Conservation (phyloP, 2,888 invertebrate species). For the Mythimna impura region DNA sequence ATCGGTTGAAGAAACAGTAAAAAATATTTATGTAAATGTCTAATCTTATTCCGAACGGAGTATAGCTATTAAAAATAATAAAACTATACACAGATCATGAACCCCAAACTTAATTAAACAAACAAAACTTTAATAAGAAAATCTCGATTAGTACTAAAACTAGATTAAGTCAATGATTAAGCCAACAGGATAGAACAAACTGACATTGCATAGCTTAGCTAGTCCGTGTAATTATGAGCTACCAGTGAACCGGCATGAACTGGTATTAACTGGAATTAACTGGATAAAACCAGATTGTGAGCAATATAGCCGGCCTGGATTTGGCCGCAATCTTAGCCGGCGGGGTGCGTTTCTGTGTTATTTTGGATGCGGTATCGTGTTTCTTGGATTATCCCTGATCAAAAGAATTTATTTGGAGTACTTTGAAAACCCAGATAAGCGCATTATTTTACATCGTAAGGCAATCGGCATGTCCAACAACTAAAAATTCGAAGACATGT, state of each 20-base stretch:
- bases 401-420: no score
- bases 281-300: constrained; percentile 74
- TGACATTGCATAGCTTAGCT: constrained; percentile 59
- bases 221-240: constrained; percentile 65
- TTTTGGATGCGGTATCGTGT: constrained; percentile 54
- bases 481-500: no score
- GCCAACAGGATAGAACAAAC: constrained; percentile 48
- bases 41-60: no score
- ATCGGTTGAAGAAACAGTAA: no score
- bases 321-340: constrained; percentile 71
- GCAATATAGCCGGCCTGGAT: constrained; percentile 73
- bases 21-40: no score
- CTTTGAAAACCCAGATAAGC: no score
- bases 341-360: constrained; percentile 40
- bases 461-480: no score
- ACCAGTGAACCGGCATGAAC: constrained; percentile 66
- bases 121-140: constrained; percentile 27
- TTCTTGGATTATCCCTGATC: background rate
- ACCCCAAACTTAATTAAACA: constrained; percentile 32
- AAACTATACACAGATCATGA: background rate
- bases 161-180: constrained; percentile 53
- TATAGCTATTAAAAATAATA: background rate
- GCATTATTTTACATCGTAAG: no score
- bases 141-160: constrained; percentile 42
- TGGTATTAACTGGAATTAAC: constrained; percentile 73